Conservation (phyloP, 2,888 invertebrate species). For the Marronus borbonicus region DNA sequence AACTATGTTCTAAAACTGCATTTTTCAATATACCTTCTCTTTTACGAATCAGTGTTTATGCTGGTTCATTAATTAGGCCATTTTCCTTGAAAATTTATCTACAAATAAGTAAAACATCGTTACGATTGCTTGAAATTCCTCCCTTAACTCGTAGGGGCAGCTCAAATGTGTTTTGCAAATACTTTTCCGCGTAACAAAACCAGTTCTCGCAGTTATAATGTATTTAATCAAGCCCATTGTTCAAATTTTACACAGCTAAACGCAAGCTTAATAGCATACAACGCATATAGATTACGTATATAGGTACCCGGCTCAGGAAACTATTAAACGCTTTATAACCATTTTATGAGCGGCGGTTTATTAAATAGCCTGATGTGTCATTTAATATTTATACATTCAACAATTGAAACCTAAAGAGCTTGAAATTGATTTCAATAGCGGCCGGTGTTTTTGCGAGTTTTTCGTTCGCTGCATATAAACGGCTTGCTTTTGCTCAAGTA, state of each 20-base stretch:
- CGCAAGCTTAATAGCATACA: not conserved
- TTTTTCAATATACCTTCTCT: no score
- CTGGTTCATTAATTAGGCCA: no score
- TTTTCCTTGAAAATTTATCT: no score
- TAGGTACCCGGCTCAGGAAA: not conserved
- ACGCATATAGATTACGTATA: not conserved
- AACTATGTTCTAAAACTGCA: no score
- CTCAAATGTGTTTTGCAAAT: no score
- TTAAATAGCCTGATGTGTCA: conserved; percentile 4
- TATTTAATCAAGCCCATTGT: not conserved
- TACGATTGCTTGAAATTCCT: no score
- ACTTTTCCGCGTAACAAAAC: no score
- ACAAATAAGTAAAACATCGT: no score
- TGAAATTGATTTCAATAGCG: conserved; percentile 31
- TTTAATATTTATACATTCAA: conserved; percentile 13
- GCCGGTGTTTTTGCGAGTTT: not conserved
- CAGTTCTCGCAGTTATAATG: no score
- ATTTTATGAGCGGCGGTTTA: conserved; percentile 11
- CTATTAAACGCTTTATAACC: conserved; percentile 29
- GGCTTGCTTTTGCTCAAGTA: not conserved
- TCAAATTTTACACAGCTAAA: conserved; percentile 3
- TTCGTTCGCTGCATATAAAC: conserved; percentile 14
- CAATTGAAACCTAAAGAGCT: conserved; percentile 28
- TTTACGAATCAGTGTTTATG: no score
- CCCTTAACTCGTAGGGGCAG: no score